Conservation (phyloP, 1,140 invertebrate genomes). For the Macrobrachium nipponense region DNA sequence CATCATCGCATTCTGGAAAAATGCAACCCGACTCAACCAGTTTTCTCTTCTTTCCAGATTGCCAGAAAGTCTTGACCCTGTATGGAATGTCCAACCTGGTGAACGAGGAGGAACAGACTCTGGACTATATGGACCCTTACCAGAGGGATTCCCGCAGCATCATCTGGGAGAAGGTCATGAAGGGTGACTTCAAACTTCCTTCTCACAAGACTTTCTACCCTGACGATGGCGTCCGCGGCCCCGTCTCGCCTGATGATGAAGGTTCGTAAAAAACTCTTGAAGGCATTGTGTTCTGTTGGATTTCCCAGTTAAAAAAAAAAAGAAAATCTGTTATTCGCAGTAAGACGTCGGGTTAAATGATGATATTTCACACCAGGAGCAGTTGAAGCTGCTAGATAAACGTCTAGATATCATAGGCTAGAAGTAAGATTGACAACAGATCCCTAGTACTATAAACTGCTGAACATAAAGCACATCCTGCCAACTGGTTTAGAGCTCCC, state of each 20-base stretch:
- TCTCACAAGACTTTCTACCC: constrained; percentile 37
- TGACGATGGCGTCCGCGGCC: not conserved
- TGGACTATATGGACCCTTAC: constrained; percentile 39
- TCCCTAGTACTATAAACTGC: too few relatives aligned
- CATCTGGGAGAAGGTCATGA: constrained; percentile 51
- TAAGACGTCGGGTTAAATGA: too few relatives aligned
- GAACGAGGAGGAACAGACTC: constrained; percentile 29
- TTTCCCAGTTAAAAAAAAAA: too few relatives aligned
- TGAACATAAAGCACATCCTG: too few relatives aligned
- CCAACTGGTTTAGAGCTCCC: too few relatives aligned
- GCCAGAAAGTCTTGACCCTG: constrained; percentile 35
- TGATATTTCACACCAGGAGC: too few relatives aligned
- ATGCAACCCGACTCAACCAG: not conserved
- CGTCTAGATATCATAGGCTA: too few relatives aligned
- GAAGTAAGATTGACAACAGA: too few relatives aligned
- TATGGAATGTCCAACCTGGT: constrained; percentile 47
- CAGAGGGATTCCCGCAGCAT: constrained; percentile 32
- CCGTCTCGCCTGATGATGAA: not conserved
- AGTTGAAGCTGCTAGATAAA: too few relatives aligned
- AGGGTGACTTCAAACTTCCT: constrained; percentile 40
- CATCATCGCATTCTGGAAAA: not conserved
- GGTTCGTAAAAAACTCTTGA: constrained; percentile 12
- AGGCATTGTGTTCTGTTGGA: not conserved
- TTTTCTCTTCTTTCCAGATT: constrained; percentile 34
- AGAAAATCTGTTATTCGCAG: too few relatives aligned